Evolutionary conservation across 2,888 invertebrate genomes (phyloP).

Genomic region (Acanthococcus lagerstroemiae): DNA sequence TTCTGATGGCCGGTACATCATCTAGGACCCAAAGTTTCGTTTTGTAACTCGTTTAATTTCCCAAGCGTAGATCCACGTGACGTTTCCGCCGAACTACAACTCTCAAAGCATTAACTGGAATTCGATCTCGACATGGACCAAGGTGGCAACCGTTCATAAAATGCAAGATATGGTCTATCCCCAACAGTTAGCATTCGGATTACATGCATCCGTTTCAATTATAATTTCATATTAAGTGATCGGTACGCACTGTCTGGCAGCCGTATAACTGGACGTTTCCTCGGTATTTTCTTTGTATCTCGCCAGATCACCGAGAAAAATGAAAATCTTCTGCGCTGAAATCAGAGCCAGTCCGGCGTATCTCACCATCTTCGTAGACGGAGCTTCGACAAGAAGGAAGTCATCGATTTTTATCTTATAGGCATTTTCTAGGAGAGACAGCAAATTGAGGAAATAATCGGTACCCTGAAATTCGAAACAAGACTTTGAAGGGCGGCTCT

Average conservation of each 20-base stretch:
- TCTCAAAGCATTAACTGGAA: no score
- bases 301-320: slow-evolving; percentile 85
- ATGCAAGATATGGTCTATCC: no score
- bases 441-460: slow-evolving; percentile 63
- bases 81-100: no score
- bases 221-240: neutral
- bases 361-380: slow-evolving; percentile 44
- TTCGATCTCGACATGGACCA: no score
- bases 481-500: no score
- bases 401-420: slow-evolving; percentile 58
- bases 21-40: no score
- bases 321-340: slow-evolving; percentile 74
- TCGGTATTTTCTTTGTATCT: slow-evolving; percentile 80
- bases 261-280: slow-evolving; percentile 68
- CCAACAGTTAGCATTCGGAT: no score
- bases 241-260: slow-evolving; percentile 55
- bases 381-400: slow-evolving; percentile 39
- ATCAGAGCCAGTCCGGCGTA: slow-evolving; percentile 66
- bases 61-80: no score
- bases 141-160: no score
- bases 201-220: no score
- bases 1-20: no score
- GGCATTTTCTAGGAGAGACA: slow-evolving; percentile 60
- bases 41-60: no score
- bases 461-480: slow-evolving; percentile 46